A percentile compares a stretch with the other conserved stretches of the same genome.
Conservation (phyloP, 2,888 invertebrate genomes). For the Elmis aenea region DNA sequence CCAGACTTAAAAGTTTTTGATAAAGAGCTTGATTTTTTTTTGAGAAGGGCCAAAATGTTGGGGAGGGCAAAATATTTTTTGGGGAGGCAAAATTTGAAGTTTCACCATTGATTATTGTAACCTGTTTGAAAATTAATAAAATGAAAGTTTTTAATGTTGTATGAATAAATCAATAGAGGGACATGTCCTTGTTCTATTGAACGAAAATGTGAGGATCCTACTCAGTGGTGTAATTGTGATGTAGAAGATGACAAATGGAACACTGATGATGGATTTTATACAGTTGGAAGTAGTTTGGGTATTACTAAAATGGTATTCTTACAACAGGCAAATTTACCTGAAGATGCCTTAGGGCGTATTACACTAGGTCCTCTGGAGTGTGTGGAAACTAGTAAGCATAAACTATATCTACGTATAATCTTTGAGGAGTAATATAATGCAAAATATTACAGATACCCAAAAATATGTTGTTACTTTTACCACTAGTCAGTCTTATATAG, state of each 20-base stretch:
- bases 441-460: constrained; percentile 67
- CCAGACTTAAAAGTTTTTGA: background rate
- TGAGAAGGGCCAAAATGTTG: no score
- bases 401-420: background rate
- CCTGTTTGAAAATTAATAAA: no score
- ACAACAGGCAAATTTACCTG: constrained; percentile 76
- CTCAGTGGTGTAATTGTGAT: constrained; percentile 88
- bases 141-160: no score
- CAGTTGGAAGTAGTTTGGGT: constrained; percentile 74
- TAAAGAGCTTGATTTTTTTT: constrained; percentile 23
- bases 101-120: no score
- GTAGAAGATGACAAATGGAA: constrained; percentile 82
- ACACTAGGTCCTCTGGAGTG: constrained; percentile 89
- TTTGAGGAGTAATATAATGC: background rate
- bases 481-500: constrained; percentile 86
- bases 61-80: no score
- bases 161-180: constrained; percentile 61
- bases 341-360: constrained; percentile 80
- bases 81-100: no score
- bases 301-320: constrained; percentile 88
- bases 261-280: constrained; percentile 82
- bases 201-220: constrained; percentile 74
- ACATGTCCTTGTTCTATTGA: constrained; percentile 73
- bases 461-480: constrained; percentile 92
- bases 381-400: constrained; percentile 79